These are phyloP conservation scores for Schizopygopsis malacanthus DNA, from an alignment of 2,797 vertebrate species.

Conservation along the genomic window DNA sequence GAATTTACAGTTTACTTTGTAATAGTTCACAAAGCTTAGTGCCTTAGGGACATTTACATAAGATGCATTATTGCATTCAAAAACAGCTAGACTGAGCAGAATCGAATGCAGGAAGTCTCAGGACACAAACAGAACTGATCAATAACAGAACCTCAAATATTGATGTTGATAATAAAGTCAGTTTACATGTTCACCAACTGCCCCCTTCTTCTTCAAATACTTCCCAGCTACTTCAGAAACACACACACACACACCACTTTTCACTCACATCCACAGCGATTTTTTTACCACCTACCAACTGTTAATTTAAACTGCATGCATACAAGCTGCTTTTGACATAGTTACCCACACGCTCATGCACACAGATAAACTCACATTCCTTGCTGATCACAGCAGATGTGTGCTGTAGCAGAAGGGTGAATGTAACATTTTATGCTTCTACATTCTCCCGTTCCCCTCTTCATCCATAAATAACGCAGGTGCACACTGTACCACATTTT, in stretches of 20 bases:
- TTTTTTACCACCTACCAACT: background rate
- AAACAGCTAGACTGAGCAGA: background rate
- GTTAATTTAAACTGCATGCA: background rate
- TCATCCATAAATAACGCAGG: constrained; percentile 32
- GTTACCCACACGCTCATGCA: constrained; percentile 22
- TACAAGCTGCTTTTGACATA: background rate
- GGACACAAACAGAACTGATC: background rate
- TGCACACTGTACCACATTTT: constrained; percentile 6
- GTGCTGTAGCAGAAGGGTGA: constrained; percentile 54
- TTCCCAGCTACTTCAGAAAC: background rate
- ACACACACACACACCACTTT: background rate
- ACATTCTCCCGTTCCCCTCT: background rate
- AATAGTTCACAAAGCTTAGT: background rate
- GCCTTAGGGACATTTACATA: background rate
- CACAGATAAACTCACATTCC: constrained; percentile 1
- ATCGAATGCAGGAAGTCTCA: background rate
- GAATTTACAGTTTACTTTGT: background rate
- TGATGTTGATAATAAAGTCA: background rate
- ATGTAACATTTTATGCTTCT: constrained; percentile 37
- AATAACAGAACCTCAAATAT: background rate
- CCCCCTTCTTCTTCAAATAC: background rate
- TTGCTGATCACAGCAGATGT: constrained; percentile 55
- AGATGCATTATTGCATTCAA: background rate
- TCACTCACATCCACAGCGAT: too few relatives aligned
- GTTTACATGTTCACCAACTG: background rate